Percentiles rank a stretch among this genome's conserved stretches.
Evolutionary conservation across 1,140 invertebrate genomes (phyloP).

Genomic region (Platorchestia sp.): DNA sequence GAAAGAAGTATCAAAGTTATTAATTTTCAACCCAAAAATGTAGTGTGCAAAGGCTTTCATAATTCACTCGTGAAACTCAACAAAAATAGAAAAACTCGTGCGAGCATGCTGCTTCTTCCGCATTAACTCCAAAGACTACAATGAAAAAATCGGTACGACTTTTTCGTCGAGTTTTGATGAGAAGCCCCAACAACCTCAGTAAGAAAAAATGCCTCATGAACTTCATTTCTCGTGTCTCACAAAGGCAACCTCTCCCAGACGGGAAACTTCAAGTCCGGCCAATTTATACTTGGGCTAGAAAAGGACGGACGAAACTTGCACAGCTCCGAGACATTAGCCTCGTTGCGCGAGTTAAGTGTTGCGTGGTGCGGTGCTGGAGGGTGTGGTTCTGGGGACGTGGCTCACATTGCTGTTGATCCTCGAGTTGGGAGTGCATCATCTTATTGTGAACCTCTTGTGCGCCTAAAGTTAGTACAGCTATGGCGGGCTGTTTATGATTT

Average conservation of each 20-base stretch:
- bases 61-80: neutral
- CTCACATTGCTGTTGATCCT: too few relatives aligned
- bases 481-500: too few relatives aligned
- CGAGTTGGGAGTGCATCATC: too few relatives aligned
- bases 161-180: neutral
- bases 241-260: neutral
- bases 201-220: neutral
- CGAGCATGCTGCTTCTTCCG: neutral
- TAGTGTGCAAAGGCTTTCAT: neutral
- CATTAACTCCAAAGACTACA: neutral
- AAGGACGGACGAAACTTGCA: neutral
- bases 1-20: too few relatives aligned
- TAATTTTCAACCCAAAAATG: too few relatives aligned
- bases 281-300: neutral
- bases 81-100: neutral
- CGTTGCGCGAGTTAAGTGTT: neutral
- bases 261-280: neutral
- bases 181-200: neutral
- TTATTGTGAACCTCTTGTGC: too few relatives aligned
- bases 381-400: neutral
- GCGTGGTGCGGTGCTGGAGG: neutral
- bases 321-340: neutral
- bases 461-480: too few relatives aligned
- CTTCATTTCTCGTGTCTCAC: neutral
- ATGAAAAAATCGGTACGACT: neutral